phyloP scores from a whole-genome alignment of 1,140 invertebrate species.

The Patella vulgata region DNA sequence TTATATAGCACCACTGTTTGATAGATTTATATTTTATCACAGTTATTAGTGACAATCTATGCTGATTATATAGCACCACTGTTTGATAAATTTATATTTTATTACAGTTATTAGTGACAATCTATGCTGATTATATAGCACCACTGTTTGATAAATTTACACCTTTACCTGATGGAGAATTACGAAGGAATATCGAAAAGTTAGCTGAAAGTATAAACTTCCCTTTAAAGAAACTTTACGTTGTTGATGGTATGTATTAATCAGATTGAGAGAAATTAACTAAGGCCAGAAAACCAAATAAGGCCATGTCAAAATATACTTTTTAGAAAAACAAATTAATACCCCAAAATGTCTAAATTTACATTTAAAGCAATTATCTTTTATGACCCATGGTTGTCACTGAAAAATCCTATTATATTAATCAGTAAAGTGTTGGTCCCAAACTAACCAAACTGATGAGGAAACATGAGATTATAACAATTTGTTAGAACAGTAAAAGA shows the following conservation, averaged over 20 bases:
- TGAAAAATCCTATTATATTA: no score
- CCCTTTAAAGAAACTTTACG: conserved; percentile 93
- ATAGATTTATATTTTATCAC: conserved; percentile 84
- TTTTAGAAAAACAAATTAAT: no score
- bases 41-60: conserved; percentile 90
- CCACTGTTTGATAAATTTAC: conserved; percentile 99
- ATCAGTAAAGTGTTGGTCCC: no score
- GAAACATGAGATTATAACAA: no score
- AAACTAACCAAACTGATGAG: no score
- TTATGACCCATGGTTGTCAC: no score
- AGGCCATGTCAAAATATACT: no score
- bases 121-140: conserved; percentile 97
- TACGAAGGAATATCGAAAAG: conserved; percentile 87
- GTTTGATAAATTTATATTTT: conserved; percentile 94
- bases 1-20: conserved; percentile 97
- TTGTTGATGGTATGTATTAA: conserved; percentile 87
- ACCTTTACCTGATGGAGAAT: conserved; percentile 90
- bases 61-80: conserved; percentile 97
- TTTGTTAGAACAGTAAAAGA: no score
- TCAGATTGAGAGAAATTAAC: no score
- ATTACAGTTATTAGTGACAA: conserved; percentile 80
- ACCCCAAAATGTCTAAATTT: no score
- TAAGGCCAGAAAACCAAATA: no score
- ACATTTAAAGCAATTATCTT: no score
- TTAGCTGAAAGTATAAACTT: conserved; percentile 89